Base-by-base conservation (phyloP, 1,140 invertebrate genomes). In the Campoletis sonorensis region DNA sequence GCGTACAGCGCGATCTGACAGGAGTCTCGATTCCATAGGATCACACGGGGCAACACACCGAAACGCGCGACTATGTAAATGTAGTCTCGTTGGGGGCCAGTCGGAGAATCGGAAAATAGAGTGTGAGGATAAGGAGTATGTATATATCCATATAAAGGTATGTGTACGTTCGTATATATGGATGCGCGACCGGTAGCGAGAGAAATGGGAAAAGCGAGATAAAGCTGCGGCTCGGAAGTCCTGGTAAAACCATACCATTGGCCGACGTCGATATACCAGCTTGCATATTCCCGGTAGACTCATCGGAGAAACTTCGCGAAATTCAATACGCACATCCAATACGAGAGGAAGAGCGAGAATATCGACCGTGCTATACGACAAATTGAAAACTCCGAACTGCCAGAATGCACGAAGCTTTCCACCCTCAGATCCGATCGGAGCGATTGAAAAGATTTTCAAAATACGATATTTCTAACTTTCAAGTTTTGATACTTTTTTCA, bases 61-160 rank as follows among this genome's bases (percentile, higher is more conserved):
- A 78, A 78, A 77, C 73, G 73, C 40, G 58, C 54, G 33, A 13
- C 37, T 78, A 78, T 78, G 76, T 78, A 78, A 78, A 78, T 78
- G 76, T 40, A 77, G 54, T 77, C 64, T 77, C 54, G 75, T 78
- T 78, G 33, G 58, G 58, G 37, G 33, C 33, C 30, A 78, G 67
- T 30, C n/a, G 54, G 16, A 23, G 58, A 78, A 78, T 67, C 58
- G 37, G 15, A 37, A 37, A 21, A 78, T 61, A 54, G 51, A 78
- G 58, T 64, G 58, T 26, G 30, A 78, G 58, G 58, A 78, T 45
- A 78, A 78, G 30, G 11, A 37, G 67, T 70, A 27, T n/a, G 16
- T 37, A 5, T 33, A 70, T 18, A 70, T 27, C n/a, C 23, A 67
- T 67, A 67, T 67, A 27, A 23, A 67, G 61, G 13, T 15, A 54